phyloP scores from a whole-genome alignment of 1,140 invertebrate genomes.

The Dinothrombium tinctorium region DNA sequence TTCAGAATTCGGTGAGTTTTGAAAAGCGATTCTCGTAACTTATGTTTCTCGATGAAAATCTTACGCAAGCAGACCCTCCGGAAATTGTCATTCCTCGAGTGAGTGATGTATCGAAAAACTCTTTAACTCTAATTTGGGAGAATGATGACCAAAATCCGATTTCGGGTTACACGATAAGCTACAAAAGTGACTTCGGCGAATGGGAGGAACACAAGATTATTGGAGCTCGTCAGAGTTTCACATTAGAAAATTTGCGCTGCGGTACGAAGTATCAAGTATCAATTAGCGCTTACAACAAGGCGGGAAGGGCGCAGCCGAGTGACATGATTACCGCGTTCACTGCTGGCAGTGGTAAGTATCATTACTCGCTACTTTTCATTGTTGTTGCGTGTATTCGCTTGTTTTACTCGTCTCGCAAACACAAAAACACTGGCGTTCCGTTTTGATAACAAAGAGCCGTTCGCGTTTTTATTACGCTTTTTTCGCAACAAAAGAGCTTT shows the following conservation, averaged over 20 bases:
- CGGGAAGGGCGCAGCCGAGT: constrained; percentile 59
- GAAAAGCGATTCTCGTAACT: too few relatives aligned
- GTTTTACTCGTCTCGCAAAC: too few relatives aligned
- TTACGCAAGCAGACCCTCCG: constrained; percentile 4
- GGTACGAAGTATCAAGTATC: constrained; percentile 64
- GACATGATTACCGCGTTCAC: constrained; percentile 14
- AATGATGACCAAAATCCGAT: neutral
- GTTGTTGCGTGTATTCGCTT: too few relatives aligned
- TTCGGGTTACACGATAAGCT: constrained; percentile 22
- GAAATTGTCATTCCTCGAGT: neutral
- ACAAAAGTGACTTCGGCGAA: constrained; percentile 28
- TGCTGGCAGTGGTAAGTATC: constrained; percentile 16
- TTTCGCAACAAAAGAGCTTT: too few relatives aligned
- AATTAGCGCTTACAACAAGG: constrained; percentile 62
- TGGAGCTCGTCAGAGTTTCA: neutral
- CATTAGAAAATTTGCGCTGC: constrained; percentile 23
- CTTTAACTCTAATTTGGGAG: neutral
- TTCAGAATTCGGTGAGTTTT: constrained; percentile 10
- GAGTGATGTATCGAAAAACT: neutral
- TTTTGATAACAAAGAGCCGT: too few relatives aligned
- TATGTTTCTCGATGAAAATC: too few relatives aligned
- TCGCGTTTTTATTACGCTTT: too few relatives aligned
- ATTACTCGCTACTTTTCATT: too few relatives aligned
- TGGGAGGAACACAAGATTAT: constrained; percentile 26
- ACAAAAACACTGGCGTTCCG: too few relatives aligned